These are phyloP conservation scores for Morphnarchus princeps DNA, from an alignment of 2,113 vertebrate genomes.

Conservation along the genomic window DNA sequence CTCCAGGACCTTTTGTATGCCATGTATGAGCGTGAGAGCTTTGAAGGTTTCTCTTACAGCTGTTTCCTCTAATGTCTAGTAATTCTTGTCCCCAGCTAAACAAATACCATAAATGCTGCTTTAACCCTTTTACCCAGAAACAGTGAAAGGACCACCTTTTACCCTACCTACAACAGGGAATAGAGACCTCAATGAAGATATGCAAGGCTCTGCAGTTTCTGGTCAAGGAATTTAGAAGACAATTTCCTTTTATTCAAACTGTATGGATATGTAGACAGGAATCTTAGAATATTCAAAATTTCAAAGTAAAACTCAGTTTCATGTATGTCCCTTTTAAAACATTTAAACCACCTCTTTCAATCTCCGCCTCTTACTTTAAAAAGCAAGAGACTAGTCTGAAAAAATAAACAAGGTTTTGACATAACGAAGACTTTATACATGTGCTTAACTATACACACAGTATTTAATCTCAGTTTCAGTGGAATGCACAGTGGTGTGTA, in stretches of 20 bases:
- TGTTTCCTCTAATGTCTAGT: neutral
- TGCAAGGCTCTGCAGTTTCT: neutral
- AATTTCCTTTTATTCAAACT: neutral
- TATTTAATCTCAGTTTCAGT: neutral
- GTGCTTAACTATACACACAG: neutral
- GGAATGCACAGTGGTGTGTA: neutral
- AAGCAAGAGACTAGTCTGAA: neutral
- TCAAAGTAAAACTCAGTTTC: neutral
- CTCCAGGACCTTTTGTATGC: neutral
- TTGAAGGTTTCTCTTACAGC: neutral
- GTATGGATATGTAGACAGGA: neutral
- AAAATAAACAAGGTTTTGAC: neutral
- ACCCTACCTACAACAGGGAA: accelerated
- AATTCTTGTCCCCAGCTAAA: neutral
- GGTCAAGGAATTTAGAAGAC: neutral
- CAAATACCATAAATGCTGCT: neutral
- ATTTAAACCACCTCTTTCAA: neutral
- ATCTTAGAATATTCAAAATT: neutral
- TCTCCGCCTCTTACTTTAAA: neutral
- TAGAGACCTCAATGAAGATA: neutral
- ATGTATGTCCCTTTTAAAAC: neutral
- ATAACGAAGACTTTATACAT: neutral
- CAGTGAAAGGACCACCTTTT: neutral
- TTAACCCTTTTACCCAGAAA: neutral
- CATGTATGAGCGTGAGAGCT: neutral